Percentiles rank a stretch among this genome's conserved stretches.
phyloP scores from a whole-genome alignment of 2,888 invertebrate genomes.

The Diachrysia chrysitis region DNA sequence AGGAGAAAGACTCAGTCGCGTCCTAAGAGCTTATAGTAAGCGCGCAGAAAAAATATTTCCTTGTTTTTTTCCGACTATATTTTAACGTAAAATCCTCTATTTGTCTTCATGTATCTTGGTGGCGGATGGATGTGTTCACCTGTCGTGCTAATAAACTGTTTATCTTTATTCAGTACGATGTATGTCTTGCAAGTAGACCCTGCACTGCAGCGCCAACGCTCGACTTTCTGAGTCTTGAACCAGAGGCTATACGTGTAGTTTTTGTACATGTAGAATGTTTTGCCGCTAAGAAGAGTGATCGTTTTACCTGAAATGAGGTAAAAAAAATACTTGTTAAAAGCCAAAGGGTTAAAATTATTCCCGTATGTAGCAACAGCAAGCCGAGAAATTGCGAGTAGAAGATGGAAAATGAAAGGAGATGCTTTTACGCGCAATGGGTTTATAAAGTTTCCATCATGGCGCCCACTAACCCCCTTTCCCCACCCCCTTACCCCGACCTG shows the following conservation, averaged over 20 bases:
- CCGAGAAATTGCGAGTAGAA: too few relatives aligned
- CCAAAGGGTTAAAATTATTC: too few relatives aligned
- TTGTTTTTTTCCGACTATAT: slow-evolving; percentile 5
- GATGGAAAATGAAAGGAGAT: not conserved
- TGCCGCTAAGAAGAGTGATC: slow-evolving; percentile 55
- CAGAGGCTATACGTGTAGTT: slow-evolving; percentile 59
- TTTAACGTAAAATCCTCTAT: slow-evolving; percentile 47
- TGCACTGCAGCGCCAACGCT: slow-evolving; percentile 52
- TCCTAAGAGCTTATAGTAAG: too few relatives aligned
- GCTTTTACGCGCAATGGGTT: not conserved
- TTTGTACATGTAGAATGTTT: slow-evolving; percentile 59
- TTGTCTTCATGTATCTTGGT: slow-evolving; percentile 29
- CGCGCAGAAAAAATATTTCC: too few relatives aligned
- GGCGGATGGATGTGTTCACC: slow-evolving; percentile 53
- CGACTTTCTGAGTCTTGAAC: slow-evolving; percentile 17
- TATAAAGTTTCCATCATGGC: not conserved
- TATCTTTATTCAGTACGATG: slow-evolving; percentile 43
- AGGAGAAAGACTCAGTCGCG: too few relatives aligned
- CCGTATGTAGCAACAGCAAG: not conserved
- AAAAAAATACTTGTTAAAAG: not conserved
- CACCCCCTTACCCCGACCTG: not conserved
- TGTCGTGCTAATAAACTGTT: slow-evolving; percentile 22
- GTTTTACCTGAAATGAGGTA: slow-evolving; percentile 48
- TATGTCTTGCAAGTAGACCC: slow-evolving; percentile 51
- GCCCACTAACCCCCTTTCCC: not conserved